These are phyloP conservation scores for Abrostola triplasia DNA, from an alignment of 2,888 invertebrate genomes.

Conservation along the genomic window DNA sequence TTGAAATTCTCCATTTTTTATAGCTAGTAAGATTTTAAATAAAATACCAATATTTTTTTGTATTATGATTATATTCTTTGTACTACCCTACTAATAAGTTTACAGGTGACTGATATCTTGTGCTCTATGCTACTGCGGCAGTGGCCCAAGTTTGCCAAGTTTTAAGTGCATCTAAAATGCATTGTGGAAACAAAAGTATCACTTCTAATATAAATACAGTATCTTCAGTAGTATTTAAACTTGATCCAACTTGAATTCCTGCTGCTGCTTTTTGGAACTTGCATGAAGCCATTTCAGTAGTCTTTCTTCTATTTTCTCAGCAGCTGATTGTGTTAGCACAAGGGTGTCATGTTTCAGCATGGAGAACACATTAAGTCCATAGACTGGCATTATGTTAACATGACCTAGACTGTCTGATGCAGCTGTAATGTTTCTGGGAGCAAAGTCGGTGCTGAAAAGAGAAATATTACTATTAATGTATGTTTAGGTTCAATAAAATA, in stretches of 20 bases:
- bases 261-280: slow-evolving; percentile 80
- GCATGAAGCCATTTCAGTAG: slow-evolving; percentile 91
- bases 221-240: slow-evolving; percentile 62
- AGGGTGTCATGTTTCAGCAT: slow-evolving; percentile 99
- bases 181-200: not conserved
- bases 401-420: slow-evolving; percentile 94
- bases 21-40: slow-evolving; percentile 30
- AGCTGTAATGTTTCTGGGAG: slow-evolving; percentile 95
- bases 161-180: not conserved
- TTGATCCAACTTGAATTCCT: slow-evolving; percentile 90
- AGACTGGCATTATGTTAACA: slow-evolving; percentile 98
- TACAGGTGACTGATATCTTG: slow-evolving; percentile 5
- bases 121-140: not conserved
- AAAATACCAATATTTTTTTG: slow-evolving; percentile 35
- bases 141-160: no score
- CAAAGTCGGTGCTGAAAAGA: slow-evolving; percentile 92
- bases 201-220: not conserved
- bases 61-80: slow-evolving; percentile 27
- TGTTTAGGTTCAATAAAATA: not conserved
- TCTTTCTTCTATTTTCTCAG: slow-evolving; percentile 94
- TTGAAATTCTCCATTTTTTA: slow-evolving; percentile 14
- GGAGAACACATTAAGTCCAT: slow-evolving; percentile 98
- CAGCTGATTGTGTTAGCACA: slow-evolving; percentile 94
- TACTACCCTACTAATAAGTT: slow-evolving; percentile 15
- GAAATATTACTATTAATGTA: not conserved